A percentile compares a stretch with the other conserved stretches of the same genome.
Conservation (phyloP, 2,113 vertebrate genomes). For the Megalops atlanticus region DNA sequence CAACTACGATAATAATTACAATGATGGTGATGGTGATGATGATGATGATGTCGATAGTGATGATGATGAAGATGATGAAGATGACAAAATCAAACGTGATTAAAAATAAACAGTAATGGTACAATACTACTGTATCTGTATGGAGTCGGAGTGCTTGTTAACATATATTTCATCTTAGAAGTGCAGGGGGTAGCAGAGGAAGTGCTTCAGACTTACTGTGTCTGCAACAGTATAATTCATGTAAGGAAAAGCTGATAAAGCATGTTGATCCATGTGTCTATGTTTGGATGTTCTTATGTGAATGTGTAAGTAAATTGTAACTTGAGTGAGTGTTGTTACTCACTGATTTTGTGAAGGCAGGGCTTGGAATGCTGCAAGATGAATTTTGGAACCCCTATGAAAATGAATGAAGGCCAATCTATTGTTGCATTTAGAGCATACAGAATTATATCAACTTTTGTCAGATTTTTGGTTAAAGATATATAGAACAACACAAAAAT, state of each 20-base stretch:
- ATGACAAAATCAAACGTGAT: not conserved
- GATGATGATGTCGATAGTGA: not conserved
- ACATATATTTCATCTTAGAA: not conserved
- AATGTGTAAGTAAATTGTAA: not conserved
- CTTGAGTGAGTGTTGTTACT: not conserved
- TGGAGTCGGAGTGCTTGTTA: conserved; percentile 27
- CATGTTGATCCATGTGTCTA: not conserved
- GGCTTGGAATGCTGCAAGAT: not conserved
- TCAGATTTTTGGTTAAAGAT: not conserved
- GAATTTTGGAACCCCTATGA: not conserved
- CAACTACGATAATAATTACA: conserved; percentile 58
- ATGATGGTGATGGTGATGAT: conserved; percentile 64
- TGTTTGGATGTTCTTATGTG: not conserved
- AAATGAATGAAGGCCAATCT: not conserved
- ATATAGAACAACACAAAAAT: not conserved
- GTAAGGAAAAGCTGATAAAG: not conserved
- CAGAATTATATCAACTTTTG: not conserved
- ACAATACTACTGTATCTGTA: conserved; percentile 36
- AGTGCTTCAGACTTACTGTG: not conserved
- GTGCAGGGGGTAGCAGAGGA: not conserved
- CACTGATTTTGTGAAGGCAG: not conserved
- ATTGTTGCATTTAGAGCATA: not conserved
- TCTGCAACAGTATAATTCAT: not conserved
- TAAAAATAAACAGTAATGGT: conserved; percentile 67
- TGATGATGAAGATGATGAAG: conserved; percentile 62